phyloP scores from a whole-genome alignment of 2,888 invertebrate genomes.

The Tetragonisca angustula region DNA sequence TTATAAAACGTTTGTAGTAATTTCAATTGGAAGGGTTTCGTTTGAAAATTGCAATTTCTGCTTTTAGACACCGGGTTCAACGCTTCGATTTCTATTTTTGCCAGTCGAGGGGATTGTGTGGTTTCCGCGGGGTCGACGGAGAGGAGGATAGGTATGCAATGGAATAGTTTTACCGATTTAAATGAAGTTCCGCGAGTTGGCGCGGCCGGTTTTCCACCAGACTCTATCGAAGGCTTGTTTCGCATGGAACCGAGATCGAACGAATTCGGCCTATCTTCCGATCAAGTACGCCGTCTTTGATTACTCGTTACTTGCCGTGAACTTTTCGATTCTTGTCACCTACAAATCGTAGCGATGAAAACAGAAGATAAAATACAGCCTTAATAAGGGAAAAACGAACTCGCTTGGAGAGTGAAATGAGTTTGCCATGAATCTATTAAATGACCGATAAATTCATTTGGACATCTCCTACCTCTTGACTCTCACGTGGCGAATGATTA shows the following conservation, averaged over 20 bases:
- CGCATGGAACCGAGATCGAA: not conserved
- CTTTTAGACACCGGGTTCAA: constrained; percentile 10
- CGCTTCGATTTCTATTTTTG: constrained; percentile 36
- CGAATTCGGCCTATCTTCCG: not conserved
- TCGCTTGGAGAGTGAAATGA: too few relatives aligned
- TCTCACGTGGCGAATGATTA: too few relatives aligned
- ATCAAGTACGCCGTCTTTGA: not conserved
- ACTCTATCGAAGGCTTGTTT: constrained; percentile 1
- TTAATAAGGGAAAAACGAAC: too few relatives aligned
- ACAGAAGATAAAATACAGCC: too few relatives aligned
- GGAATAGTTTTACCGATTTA: constrained; percentile 37
- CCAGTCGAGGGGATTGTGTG: constrained; percentile 20
- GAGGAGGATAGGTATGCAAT: not conserved
- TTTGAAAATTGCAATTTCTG: constrained; percentile 16
- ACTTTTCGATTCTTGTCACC: too few relatives aligned
- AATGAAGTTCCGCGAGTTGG: constrained; percentile 11
- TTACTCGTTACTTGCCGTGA: not conserved
- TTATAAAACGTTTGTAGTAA: not conserved
- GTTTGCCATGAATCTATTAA: too few relatives aligned
- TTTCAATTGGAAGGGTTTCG: not conserved
- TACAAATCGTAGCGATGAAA: too few relatives aligned
- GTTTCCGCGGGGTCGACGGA: constrained; percentile 15
- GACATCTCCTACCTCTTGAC: too few relatives aligned
- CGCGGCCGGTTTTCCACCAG: not conserved
- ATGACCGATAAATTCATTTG: too few relatives aligned